Evolutionary conservation across 2,113 vertebrate species (phyloP).

Genomic region (Gobiocypris rarus): DNA sequence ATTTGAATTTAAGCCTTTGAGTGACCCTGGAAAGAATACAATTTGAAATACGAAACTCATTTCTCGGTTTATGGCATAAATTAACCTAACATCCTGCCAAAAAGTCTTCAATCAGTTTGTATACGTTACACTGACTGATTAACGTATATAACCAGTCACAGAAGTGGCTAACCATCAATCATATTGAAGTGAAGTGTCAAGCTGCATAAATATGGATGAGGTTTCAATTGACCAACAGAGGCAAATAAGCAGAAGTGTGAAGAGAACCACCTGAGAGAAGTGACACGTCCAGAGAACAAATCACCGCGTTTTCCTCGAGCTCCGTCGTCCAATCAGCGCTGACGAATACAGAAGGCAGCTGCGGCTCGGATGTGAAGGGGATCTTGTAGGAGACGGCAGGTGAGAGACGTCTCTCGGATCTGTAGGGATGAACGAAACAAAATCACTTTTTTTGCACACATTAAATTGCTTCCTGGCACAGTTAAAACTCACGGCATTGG

Average conservation of each 20-base stretch:
- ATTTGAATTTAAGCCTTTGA: too few relatives aligned
- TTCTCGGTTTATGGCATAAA: neutral
- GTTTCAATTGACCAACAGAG: neutral
- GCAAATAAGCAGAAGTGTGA: neutral
- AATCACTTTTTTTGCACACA: neutral
- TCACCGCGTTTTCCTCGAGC: conserved; percentile 45
- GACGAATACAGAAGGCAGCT: conserved; percentile 62
- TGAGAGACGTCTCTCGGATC: conserved; percentile 64
- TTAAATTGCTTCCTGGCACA: neutral
- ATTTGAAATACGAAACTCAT: neutral
- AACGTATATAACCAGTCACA: neutral
- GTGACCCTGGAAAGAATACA: neutral
- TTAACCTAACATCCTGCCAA: conserved; percentile 7
- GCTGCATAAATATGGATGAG: conserved; percentile 33
- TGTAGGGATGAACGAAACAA: conserved; percentile 38
- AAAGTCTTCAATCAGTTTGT: conserved; percentile 19
- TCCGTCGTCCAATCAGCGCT: conserved; percentile 63
- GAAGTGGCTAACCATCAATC: conserved; percentile 25
- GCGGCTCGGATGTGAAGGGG: conserved; percentile 57
- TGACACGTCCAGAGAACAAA: conserved; percentile 49
- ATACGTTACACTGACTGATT: neutral
- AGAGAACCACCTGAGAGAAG: conserved; percentile 39
- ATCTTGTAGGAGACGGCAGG: conserved; percentile 64
- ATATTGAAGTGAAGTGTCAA: conserved; percentile 16
- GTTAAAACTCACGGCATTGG: neutral